Evolutionary conservation across 2,888 invertebrate species (phyloP).

Genomic region (Eutolmus rufibarbis): DNA sequence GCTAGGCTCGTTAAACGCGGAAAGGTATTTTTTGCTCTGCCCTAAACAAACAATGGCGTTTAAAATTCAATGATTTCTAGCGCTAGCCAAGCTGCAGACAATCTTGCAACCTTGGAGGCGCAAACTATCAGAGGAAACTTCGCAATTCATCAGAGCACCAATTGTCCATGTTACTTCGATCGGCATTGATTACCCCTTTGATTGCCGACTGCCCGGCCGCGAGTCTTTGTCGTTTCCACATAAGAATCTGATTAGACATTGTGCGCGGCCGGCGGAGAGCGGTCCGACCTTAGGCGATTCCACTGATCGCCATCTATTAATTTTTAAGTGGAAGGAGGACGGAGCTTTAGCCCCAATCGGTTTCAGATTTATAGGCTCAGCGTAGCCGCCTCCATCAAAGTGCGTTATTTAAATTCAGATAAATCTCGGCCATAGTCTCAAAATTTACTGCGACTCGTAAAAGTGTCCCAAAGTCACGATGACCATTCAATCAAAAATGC

Average conservation of each 20-base stretch:
- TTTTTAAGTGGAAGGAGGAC: slow-evolving; percentile 25
- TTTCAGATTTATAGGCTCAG: neutral
- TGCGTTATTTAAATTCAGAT: slow-evolving; percentile 25
- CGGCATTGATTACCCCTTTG: slow-evolving; percentile 31
- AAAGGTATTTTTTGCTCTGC: neutral
- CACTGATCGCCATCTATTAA: slow-evolving; percentile 9
- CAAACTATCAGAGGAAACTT: slow-evolving; percentile 11
- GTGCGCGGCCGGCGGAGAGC: neutral
- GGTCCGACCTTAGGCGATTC: slow-evolving; percentile 1
- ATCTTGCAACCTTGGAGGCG: neutral
- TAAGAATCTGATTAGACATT: slow-evolving; percentile 24
- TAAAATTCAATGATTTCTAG: slow-evolving; percentile 11
- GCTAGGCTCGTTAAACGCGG: neutral
- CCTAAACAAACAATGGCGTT: slow-evolving; percentile 5
- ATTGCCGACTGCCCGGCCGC: slow-evolving; percentile 2
- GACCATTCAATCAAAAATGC: neutral
- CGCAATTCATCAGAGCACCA: slow-evolving; percentile 24
- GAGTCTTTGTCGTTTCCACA: slow-evolving; percentile 9
- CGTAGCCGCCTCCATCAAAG: neutral
- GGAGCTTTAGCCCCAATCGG: slow-evolving; percentile 1
- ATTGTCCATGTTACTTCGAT: slow-evolving; percentile 19
- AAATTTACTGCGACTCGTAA: slow-evolving; percentile 14
- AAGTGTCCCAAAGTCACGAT: neutral
- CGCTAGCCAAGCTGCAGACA: neutral
- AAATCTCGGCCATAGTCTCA: neutral